Conservation (phyloP, 1,140 invertebrate species). For the Heliconius eleuchia region DNA sequence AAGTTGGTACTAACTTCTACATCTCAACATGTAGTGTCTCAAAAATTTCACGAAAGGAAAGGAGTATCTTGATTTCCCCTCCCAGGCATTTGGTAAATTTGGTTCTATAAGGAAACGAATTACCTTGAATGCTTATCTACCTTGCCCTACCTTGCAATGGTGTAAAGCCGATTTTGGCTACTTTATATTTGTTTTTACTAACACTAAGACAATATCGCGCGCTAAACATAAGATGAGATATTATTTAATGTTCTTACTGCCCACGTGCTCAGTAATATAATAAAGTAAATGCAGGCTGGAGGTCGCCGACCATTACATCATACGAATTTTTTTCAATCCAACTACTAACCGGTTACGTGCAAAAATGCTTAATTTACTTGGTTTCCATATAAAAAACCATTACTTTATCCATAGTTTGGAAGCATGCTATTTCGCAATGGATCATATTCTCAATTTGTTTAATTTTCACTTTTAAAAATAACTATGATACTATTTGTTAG, state of each 20-base stretch:
- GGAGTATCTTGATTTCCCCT: too few species aligned
- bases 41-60: too few species aligned
- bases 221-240: conserved; percentile 26
- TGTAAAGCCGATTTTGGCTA: conserved; percentile 6
- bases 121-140: not conserved
- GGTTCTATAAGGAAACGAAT: too few species aligned
- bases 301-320: conserved; percentile 55
- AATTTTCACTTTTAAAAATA: conserved; percentile 21
- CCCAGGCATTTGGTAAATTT: too few species aligned
- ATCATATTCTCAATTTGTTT: conserved; percentile 23
- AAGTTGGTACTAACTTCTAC: too few species aligned
- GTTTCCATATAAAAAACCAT: conserved; percentile 18
- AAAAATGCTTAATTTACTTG: conserved; percentile 33
- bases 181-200: not conserved
- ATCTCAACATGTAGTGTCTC: too few species aligned
- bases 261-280: conserved; percentile 50
- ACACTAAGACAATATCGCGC: conserved; percentile 36
- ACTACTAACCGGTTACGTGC: conserved; percentile 25
- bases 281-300: conserved; percentile 40
- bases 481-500: not conserved
- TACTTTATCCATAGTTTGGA: conserved; percentile 35
- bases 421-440: conserved; percentile 34
- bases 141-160: not conserved
- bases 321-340: conserved; percentile 41
- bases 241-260: conserved; percentile 39